Conservation (phyloP, 2,888 invertebrate species). For the Conops quadrifasciatus region DNA sequence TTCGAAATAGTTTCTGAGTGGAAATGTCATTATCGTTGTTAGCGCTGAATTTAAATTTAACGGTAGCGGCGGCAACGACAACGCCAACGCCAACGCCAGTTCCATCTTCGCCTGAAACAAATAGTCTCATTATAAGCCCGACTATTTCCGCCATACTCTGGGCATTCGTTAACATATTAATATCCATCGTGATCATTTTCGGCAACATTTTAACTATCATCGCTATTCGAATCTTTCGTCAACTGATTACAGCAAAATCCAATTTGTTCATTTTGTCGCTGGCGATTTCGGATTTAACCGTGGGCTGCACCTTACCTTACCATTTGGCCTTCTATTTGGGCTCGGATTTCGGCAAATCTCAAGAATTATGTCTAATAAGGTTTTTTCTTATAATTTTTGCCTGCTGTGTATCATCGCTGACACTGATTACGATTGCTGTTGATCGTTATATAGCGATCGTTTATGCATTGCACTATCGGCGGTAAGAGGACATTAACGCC, state of each 20-base stretch:
- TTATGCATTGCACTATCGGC: slow-evolving; percentile 79
- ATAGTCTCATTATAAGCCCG: background rate
- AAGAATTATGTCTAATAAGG: slow-evolving; percentile 74
- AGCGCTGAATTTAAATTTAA: background rate
- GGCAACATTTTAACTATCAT: slow-evolving; percentile 81
- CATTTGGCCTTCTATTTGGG: slow-evolving; percentile 79
- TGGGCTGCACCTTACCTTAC: slow-evolving; percentile 80
- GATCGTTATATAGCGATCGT: slow-evolving; percentile 84
- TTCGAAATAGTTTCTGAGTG: no score
- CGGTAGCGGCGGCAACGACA: background rate
- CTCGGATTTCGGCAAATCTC: slow-evolving; percentile 70
- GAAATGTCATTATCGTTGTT: no score
- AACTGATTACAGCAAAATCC: slow-evolving; percentile 75
- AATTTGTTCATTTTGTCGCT: slow-evolving; percentile 82
- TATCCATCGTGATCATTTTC: slow-evolving; percentile 74
- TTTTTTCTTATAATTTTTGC: slow-evolving; percentile 80
- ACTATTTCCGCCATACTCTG: slow-evolving; percentile 63
- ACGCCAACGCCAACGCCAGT: slow-evolving; percentile 1
- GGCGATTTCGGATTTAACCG: slow-evolving; percentile 81
- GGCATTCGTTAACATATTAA: slow-evolving; percentile 73
- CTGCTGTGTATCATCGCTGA: slow-evolving; percentile 81
- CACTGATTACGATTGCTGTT: slow-evolving; percentile 79
- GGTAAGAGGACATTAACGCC: slow-evolving; percentile 56
- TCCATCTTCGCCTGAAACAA: background rate
- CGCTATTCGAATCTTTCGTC: slow-evolving; percentile 76